These are phyloP conservation scores for Mesocentrotus franciscanus DNA, from an alignment of 53 echinoderm and acorn worm species.

Conservation along the genomic window DNA sequence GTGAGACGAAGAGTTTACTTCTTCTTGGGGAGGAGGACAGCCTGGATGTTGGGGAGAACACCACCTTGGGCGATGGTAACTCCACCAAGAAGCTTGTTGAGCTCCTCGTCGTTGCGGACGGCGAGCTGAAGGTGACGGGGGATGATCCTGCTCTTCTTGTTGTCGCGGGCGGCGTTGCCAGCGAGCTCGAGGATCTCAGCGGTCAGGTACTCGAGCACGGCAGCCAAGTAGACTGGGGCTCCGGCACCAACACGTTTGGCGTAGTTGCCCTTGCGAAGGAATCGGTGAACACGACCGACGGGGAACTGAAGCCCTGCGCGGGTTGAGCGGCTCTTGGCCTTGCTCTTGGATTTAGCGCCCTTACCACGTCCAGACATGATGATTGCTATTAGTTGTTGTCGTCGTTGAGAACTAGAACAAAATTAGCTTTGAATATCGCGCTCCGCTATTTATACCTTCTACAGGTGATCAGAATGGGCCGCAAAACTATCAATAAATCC, in stretches of 20 bases:
- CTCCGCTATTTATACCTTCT: conserved; percentile 12
- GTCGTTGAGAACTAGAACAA: conserved; percentile 22
- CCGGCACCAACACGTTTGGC: conserved; percentile 85
- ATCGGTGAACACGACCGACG: conserved; percentile 93
- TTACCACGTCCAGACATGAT: conserved; percentile 95
- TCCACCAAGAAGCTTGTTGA: conserved; percentile 80
- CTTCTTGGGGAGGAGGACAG: conserved; percentile 84
- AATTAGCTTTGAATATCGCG: background rate
- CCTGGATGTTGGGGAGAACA: conserved; percentile 91
- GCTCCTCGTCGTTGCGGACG: conserved; percentile 87
- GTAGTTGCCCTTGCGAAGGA: conserved; percentile 90
- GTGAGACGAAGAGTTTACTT: conserved; percentile 33
- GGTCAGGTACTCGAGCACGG: conserved; percentile 90
- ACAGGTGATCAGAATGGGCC: background rate
- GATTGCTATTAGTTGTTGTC: conserved; percentile 16
- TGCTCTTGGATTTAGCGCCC: conserved; percentile 81
- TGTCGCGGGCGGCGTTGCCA: conserved; percentile 89
- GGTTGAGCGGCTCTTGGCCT: conserved; percentile 85
- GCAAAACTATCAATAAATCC: background rate
- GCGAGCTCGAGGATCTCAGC: conserved; percentile 87
- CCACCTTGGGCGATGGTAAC: conserved; percentile 93
- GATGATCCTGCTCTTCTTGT: conserved; percentile 87
- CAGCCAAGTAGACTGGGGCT: conserved; percentile 91
- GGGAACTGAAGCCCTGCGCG: conserved; percentile 94
- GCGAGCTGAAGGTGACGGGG: conserved; percentile 87